Percentiles rank a stretch among this genome's conserved stretches.
phyloP scores from a whole-genome alignment of 2,113 vertebrate genomes.

The Sebastes schlegelii region DNA sequence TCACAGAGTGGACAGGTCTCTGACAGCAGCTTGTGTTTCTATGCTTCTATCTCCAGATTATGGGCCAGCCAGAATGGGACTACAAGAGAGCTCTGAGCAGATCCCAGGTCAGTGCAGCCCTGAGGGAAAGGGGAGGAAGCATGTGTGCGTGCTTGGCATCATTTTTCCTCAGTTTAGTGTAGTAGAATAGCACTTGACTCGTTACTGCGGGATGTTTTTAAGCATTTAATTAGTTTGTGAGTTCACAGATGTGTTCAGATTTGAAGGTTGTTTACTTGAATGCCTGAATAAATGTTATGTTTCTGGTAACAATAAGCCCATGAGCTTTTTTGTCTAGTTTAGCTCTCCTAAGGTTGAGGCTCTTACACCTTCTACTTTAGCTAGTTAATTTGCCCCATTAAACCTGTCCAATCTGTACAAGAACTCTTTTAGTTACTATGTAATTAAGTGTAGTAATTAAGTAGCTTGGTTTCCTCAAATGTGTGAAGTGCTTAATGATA shows the following conservation, averaged over 20 bases:
- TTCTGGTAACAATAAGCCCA: not conserved
- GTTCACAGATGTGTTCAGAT: not conserved
- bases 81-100: conserved; percentile 62
- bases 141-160: not conserved
- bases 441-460: not conserved
- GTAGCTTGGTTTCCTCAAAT: not conserved
- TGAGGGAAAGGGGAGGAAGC: conserved; percentile 7
- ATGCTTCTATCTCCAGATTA: conserved; percentile 58
- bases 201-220: not conserved
- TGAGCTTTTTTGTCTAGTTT: not conserved
- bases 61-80: conserved; percentile 68
- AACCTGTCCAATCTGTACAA: not conserved
- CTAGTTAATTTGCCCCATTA: not conserved
- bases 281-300: not conserved
- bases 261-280: not conserved
- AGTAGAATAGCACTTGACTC: not conserved
- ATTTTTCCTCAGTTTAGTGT: not conserved
- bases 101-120: conserved; percentile 70
- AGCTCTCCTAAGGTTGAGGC: not conserved
- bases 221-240: not conserved
- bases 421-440: not conserved
- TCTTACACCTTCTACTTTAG: not conserved
- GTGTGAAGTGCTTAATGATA: not conserved
- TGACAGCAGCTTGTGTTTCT: conserved; percentile 49
- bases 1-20: conserved; percentile 18